A percentile compares a stretch with the other conserved stretches of the same genome.
phyloP scores from a whole-genome alignment of 2,888 invertebrate species.

The Pterostichus madidus region DNA sequence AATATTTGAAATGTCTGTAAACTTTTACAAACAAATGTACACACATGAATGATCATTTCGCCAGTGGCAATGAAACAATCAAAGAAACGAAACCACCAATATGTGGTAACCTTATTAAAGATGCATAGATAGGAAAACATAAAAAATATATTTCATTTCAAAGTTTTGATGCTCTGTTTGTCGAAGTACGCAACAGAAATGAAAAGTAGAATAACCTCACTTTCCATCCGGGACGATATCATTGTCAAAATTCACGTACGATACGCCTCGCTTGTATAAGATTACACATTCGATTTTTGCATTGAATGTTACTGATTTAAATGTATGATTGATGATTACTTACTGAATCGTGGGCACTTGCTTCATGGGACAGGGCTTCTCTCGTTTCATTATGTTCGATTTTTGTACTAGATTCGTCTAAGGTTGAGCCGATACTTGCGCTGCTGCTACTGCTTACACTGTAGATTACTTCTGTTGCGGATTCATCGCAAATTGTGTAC shows the following conservation, averaged over 20 bases:
- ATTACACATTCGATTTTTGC: constrained; percentile 39
- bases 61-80: constrained; percentile 1
- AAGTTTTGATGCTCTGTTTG: constrained; percentile 62
- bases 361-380: constrained; percentile 86
- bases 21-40: neutral
- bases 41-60: neutral
- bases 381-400: constrained; percentile 82
- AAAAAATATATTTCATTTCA: constrained; percentile 36
- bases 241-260: constrained; percentile 66
- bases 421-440: constrained; percentile 70
- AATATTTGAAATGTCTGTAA: too few relatives aligned
- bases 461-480: constrained; percentile 74
- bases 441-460: constrained; percentile 76
- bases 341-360: constrained; percentile 88
- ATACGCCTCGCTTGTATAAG: constrained; percentile 53
- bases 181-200: constrained; percentile 62
- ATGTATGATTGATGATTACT: constrained; percentile 73
- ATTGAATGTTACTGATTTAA: neutral
- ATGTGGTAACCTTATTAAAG: constrained; percentile 3
- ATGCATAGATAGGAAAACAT: constrained; percentile 25
- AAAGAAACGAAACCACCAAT: neutral
- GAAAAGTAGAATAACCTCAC: constrained; percentile 57
- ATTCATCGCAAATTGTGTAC: constrained; percentile 70
- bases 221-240: constrained; percentile 59
- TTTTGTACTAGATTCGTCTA: constrained; percentile 68